Base-by-base conservation (phyloP, 2,888 invertebrate genomes). In the Scelioninae gen. 2 region DNA sequence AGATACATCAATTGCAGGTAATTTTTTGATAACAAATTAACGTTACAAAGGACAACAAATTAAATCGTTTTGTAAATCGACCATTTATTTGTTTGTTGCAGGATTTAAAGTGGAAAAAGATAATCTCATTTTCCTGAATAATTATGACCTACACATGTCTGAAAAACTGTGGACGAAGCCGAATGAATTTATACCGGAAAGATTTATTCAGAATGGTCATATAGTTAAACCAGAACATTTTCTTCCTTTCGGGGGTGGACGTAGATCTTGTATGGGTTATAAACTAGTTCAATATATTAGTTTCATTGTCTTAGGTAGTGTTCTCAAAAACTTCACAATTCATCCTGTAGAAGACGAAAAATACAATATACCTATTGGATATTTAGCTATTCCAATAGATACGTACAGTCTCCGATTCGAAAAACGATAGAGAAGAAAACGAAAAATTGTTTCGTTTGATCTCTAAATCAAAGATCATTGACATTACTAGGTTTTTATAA, bases 251-350 rank as follows among this genome's bases (percentile, higher is more conserved):
- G 91, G 91, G 0, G 90, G 90, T 2, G 92, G 92, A 0, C 87
- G 90, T 73, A 85, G 92, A 35, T 90, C 91, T 28, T 92, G 92
- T 82, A 90, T 92, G 89, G 92, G 92, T 0, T 91, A 91, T 84
- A 91, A 90, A 80, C 87, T 92, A 86, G 91, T 91, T 0, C 90
- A 91, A 76, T 87, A 89, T 52, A 81, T 91, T 6, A 88, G 89
- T 57, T 90, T 90, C 78, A 86, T 89, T 1, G 86, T 88, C 2
- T 73, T 91, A 9, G 88, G 89, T 2, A 88, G 88, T 13, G 77
- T 91, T 13, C 80, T 91, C 63, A 89, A 90, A 80, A 87, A 88
- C 71, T 91, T 87, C 79, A 87, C 86, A 41, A 85, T 91, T 35
- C 60, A 84, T 11, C 88, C 90, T 2, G 83, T 86, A 1, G 81